Percentiles rank a stretch among this genome's conserved stretches.
Conservation (phyloP, 2,888 invertebrate species). For the Oligia strigilis region DNA sequence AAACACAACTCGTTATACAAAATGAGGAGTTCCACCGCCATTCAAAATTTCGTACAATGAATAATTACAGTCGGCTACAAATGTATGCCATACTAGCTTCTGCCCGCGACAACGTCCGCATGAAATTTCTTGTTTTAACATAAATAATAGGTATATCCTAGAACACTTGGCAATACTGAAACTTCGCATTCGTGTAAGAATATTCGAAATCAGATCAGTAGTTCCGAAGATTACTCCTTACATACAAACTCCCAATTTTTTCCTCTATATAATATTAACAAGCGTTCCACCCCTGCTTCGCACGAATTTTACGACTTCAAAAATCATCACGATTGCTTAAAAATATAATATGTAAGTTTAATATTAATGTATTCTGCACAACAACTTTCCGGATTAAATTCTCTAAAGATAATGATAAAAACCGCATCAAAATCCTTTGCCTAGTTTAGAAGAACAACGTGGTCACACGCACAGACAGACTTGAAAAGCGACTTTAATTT, state of each 20-base stretch:
- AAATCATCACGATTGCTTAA: background rate
- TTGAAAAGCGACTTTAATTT: background rate
- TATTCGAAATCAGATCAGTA: background rate
- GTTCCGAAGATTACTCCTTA: background rate
- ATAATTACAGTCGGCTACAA: constrained; percentile 68
- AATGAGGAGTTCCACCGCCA: constrained; percentile 62
- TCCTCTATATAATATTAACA: background rate
- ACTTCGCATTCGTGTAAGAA: background rate
- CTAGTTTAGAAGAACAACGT: background rate
- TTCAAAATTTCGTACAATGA: constrained; percentile 67
- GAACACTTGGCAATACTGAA: background rate
- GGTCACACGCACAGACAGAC: background rate
- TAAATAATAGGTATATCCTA: background rate
- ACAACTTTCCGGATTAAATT: background rate
- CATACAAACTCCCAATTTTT: background rate
- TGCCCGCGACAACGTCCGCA: background rate
- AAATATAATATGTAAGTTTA: background rate
- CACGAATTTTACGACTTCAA: background rate
- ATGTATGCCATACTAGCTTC: constrained; percentile 60
- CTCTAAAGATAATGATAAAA: background rate
- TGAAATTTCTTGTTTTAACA: background rate
- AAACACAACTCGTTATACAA: constrained; percentile 65
- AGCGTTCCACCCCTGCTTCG: background rate
- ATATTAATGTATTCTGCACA: background rate
- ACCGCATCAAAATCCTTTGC: background rate